A percentile compares a stretch with the other conserved stretches of the same genome.
Evolutionary conservation across 2,888 invertebrate genomes (phyloP).

Genomic region (Archaeoteleia sp.): DNA sequence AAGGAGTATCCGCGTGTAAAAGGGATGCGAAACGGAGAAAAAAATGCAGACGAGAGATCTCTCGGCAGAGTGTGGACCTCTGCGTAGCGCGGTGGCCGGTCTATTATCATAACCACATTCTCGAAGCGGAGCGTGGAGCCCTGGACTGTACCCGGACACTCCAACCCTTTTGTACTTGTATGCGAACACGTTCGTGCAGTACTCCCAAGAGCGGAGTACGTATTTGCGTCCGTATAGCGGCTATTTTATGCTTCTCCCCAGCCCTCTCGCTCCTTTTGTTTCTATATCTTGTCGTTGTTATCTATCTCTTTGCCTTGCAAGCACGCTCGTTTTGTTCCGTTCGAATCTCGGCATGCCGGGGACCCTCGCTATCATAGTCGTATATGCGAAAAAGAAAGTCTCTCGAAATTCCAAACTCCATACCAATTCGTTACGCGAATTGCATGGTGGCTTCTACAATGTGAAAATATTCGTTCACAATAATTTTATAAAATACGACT

Average conservation of each 20-base stretch:
- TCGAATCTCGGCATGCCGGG: slow-evolving; percentile 41
- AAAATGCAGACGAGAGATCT: slow-evolving; percentile 49
- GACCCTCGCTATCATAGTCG: slow-evolving; percentile 36
- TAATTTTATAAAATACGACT: no score
- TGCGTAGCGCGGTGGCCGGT: slow-evolving; percentile 73
- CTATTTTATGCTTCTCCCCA: slow-evolving; percentile 44
- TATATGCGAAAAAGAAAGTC: slow-evolving; percentile 45
- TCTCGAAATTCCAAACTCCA: slow-evolving; percentile 35
- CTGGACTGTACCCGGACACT: slow-evolving; percentile 62
- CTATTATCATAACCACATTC: slow-evolving; percentile 75
- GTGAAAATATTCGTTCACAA: no score
- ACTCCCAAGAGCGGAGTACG: slow-evolving; percentile 39
- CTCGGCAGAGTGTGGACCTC: slow-evolving; percentile 61
- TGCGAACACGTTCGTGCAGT: slow-evolving; percentile 53
- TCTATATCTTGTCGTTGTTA: slow-evolving; percentile 55
- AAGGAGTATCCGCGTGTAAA: slow-evolving; percentile 48
- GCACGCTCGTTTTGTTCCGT: slow-evolving; percentile 48
- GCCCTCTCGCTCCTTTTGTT: slow-evolving; percentile 51
- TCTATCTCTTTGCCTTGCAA: slow-evolving; percentile 50
- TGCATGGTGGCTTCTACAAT: slow-evolving; percentile 20
- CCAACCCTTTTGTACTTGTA: slow-evolving; percentile 57
- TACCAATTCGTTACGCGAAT: slow-evolving; percentile 29
- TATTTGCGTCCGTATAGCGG: slow-evolving; percentile 46
- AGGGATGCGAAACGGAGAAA: slow-evolving; percentile 50
- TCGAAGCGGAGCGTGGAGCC: slow-evolving; percentile 64